These are phyloP conservation scores for Aphaenogaster ashmeadi DNA, from an alignment of 1,140 invertebrate genomes.

Conservation along the genomic window DNA sequence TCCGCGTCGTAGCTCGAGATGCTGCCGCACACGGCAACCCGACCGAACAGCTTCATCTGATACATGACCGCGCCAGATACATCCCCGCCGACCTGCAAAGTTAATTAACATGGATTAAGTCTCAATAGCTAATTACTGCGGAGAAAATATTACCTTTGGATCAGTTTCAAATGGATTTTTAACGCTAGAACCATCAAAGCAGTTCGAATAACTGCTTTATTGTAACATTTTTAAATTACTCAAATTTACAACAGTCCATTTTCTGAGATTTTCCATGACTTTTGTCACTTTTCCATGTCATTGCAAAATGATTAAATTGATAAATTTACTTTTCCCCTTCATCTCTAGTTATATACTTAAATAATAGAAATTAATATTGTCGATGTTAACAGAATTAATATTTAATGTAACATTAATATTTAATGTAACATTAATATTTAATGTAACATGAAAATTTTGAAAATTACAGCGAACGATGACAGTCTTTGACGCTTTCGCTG, in stretches of 20 bases:
- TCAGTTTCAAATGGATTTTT: neutral
- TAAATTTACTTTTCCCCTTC: too few relatives aligned
- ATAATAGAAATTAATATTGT: too few relatives aligned
- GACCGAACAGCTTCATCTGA: slow-evolving; percentile 89
- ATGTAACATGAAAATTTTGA: neutral
- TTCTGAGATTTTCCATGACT: neutral
- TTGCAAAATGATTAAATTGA: too few relatives aligned
- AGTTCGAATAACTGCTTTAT: neutral
- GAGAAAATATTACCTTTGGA: neutral
- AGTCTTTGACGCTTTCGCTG: neutral
- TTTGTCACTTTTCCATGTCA: too few relatives aligned
- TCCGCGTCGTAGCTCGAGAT: slow-evolving; percentile 88
- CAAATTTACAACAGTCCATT: neutral
- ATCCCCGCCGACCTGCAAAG: slow-evolving; percentile 90
- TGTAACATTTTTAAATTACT: too few relatives aligned
- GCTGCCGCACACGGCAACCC: slow-evolving; percentile 90
- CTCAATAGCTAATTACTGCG: neutral
- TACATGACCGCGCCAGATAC: slow-evolving; percentile 89
- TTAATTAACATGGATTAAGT: neutral
- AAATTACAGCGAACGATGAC: neutral
- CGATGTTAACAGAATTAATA: too few relatives aligned
- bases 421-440: too few relatives aligned
- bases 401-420: too few relatives aligned
- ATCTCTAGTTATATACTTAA: too few relatives aligned
- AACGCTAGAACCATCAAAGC: neutral